phyloP scores from a whole-genome alignment of 2,113 vertebrate species.

The Cairina moschata region DNA sequence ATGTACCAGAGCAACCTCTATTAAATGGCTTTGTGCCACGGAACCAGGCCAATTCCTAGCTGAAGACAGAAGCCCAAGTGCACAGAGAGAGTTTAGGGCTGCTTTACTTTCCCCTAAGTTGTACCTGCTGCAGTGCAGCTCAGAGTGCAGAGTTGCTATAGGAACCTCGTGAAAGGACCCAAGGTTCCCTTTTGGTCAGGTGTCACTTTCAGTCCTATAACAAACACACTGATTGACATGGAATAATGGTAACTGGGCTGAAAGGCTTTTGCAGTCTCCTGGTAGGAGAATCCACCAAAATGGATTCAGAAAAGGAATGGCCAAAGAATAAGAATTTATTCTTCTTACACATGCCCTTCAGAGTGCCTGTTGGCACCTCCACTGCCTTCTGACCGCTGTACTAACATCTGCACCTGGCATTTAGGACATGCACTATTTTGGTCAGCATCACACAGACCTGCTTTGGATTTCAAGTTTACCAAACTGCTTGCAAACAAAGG shows the following conservation, averaged over 20 bases:
- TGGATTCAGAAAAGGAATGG: neutral
- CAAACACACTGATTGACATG: neutral
- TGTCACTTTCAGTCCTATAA: neutral
- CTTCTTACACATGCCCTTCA: neutral
- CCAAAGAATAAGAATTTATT: neutral
- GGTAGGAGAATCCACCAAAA: neutral
- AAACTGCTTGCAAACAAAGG: neutral
- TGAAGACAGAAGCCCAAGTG: neutral
- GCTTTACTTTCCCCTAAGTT: neutral
- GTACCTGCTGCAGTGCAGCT: neutral
- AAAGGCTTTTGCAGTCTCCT: neutral
- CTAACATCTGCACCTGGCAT: neutral
- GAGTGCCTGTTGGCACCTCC: accelerated
- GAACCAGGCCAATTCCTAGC: constrained; percentile 12
- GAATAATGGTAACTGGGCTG: neutral
- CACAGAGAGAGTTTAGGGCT: neutral
- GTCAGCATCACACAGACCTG: neutral
- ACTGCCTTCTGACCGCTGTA: neutral
- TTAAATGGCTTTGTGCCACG: neutral
- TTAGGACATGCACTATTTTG: neutral
- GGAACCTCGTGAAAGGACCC: neutral
- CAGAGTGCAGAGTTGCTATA: neutral
- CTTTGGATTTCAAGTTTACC: neutral
- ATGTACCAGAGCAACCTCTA: neutral
- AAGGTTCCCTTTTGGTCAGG: neutral